Evolutionary conservation across 2,888 invertebrate species (phyloP).

Genomic region (Andrena camellia): DNA sequence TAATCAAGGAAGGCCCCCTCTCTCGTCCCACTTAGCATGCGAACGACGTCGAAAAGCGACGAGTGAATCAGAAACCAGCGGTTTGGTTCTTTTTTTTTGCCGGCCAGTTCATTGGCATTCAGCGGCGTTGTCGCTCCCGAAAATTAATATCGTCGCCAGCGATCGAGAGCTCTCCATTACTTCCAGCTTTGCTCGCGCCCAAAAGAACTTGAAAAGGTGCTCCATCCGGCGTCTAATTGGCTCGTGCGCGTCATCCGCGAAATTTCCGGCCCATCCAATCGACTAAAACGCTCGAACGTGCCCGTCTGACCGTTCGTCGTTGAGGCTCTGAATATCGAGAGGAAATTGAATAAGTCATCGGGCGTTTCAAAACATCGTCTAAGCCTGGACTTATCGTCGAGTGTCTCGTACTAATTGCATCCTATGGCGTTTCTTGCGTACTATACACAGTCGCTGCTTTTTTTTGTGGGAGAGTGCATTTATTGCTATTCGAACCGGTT

Average conservation of each 20-base stretch:
- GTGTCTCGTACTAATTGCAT: conserved; percentile 25
- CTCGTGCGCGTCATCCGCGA: conserved; percentile 47
- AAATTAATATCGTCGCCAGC: conserved; percentile 65
- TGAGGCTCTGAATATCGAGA: not conserved
- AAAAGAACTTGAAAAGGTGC: conserved; percentile 33
- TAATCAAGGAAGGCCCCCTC: not conserved
- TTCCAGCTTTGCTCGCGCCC: conserved; percentile 8
- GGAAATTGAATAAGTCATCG: conserved; percentile 35
- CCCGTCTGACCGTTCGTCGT: not conserved
- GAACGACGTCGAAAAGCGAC: conserved; percentile 23
- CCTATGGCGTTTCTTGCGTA: conserved; percentile 21
- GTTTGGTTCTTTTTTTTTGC: conserved; percentile 36
- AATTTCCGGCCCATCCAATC: conserved; percentile 44
- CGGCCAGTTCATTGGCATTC: conserved; percentile 65
- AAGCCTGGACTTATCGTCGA: not conserved
- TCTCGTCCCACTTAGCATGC: conserved; percentile 3
- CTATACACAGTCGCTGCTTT: not conserved
- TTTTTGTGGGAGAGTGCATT: conserved; percentile 4
- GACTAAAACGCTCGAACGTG: conserved; percentile 18
- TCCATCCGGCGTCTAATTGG: conserved; percentile 48
- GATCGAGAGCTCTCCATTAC: conserved; percentile 57
- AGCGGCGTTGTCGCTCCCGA: conserved; percentile 48
- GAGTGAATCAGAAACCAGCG: conserved; percentile 42
- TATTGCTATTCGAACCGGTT: conserved; percentile 25
- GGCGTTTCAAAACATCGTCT: not conserved